A percentile compares a stretch with the other conserved stretches of the same genome.
Conservation (phyloP, 1,140 invertebrate species). For the Lordiphosa mommai region DNA sequence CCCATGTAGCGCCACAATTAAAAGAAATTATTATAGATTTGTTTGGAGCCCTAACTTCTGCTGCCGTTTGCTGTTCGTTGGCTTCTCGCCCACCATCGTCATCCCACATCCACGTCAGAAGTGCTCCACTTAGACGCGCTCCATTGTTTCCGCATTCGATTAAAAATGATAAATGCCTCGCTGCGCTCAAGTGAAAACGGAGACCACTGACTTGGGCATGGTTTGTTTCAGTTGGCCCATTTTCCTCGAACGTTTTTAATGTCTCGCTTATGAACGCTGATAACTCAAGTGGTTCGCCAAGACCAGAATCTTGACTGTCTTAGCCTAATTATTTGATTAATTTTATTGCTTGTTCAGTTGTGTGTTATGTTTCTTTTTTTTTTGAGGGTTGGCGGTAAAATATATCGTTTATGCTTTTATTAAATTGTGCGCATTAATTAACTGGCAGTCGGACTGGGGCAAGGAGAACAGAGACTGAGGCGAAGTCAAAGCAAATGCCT, state of each 20-base stretch:
- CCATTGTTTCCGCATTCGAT: slow-evolving; percentile 76
- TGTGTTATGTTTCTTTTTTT: slow-evolving; percentile 1
- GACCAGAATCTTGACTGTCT: slow-evolving; percentile 8
- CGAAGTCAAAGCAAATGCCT: slow-evolving; percentile 45
- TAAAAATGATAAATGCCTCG: slow-evolving; percentile 74
- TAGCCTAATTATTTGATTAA: slow-evolving; percentile 74
- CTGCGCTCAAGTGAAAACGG: slow-evolving; percentile 63
- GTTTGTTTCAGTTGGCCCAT: slow-evolving; percentile 16
- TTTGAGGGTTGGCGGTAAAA: slow-evolving; percentile 37
- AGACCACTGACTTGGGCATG: slow-evolving; percentile 1
- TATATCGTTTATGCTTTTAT: slow-evolving; percentile 76
- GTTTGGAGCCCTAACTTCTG: slow-evolving; percentile 49
- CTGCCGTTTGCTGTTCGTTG: slow-evolving; percentile 47
- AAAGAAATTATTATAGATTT: slow-evolving; percentile 74
- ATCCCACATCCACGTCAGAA: slow-evolving; percentile 41
- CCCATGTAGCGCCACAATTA: slow-evolving; percentile 55
- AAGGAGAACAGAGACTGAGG: background rate
- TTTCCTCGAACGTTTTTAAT: slow-evolving; percentile 66
- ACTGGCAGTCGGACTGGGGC: slow-evolving; percentile 16
- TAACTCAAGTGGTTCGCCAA: slow-evolving; percentile 38
- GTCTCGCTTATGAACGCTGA: slow-evolving; percentile 68
- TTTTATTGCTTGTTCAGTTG: slow-evolving; percentile 60
- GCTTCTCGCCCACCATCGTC: slow-evolving; percentile 50
- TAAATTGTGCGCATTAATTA: slow-evolving; percentile 74
- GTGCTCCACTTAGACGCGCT: slow-evolving; percentile 72